A percentile compares a stretch with the other conserved stretches of the same genome.
Conservation (phyloP, 2,113 vertebrate genomes). For the Alethe diademata region DNA sequence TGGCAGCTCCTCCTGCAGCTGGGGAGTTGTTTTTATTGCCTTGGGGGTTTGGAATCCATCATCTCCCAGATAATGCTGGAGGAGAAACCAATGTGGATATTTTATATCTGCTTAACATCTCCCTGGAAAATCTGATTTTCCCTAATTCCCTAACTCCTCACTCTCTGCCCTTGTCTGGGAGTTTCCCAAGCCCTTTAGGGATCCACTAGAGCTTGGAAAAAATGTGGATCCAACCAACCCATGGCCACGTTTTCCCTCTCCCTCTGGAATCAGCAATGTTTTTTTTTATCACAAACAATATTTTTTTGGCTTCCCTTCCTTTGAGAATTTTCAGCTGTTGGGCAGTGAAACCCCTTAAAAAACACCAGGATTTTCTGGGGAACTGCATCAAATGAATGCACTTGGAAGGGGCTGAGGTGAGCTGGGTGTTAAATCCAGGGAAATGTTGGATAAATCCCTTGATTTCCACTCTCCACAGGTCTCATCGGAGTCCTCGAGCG, state of each 20-base stretch:
- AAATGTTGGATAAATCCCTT: rapidly evolving
- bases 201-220: background rate
- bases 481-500: conserved; percentile 88
- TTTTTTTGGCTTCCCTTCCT: background rate
- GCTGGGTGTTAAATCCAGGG: background rate
- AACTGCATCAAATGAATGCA: background rate
- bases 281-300: background rate
- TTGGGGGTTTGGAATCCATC: background rate
- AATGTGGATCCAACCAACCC: background rate
- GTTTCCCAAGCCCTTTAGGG: background rate
- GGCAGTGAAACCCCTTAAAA: background rate
- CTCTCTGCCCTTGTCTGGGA: background rate
- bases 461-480: conserved; percentile 73
- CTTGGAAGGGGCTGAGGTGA: background rate
- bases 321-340: background rate
- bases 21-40: background rate
- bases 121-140: background rate
- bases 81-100: background rate
- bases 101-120: background rate
- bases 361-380: background rate
- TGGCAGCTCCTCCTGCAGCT: background rate
- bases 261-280: background rate
- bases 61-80: background rate
- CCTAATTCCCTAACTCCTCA: background rate
- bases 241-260: rapidly evolving